Conservation (phyloP, 1,140 invertebrate genomes). For the Hyposmocoma kahamanoa region DNA sequence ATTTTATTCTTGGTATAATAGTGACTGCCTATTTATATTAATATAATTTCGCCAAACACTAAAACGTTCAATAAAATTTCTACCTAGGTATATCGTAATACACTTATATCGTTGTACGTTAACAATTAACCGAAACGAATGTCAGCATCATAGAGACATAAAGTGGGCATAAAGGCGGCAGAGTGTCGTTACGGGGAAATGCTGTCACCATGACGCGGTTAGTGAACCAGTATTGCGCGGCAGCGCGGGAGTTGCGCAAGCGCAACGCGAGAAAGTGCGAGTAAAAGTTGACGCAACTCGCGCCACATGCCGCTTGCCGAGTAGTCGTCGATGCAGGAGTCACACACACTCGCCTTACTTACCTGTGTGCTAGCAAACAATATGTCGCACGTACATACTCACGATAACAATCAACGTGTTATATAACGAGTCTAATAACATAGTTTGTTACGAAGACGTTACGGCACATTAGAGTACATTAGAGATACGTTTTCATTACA, state of each 20-base stretch:
- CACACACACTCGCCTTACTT: constrained; percentile 8
- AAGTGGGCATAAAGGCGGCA: too few relatives aligned
- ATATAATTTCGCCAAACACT: too few relatives aligned
- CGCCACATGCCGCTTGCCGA: constrained; percentile 42
- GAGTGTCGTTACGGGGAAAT: too few relatives aligned
- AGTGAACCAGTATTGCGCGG: constrained; percentile 60
- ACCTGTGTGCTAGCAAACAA: constrained; percentile 26
- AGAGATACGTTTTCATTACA: constrained; percentile 14
- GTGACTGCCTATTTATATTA: too few relatives aligned
- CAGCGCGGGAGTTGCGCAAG: constrained; percentile 53
- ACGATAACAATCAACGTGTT: constrained; percentile 52
- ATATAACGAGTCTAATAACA: constrained; percentile 44
- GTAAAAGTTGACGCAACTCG: constrained; percentile 71
- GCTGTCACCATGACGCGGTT: constrained; percentile 41
- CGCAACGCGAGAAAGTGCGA: constrained; percentile 65
- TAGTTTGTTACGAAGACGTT: constrained; percentile 20
- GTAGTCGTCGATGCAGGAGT: too few relatives aligned
- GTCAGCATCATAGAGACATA: too few relatives aligned
- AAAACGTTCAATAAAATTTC: too few relatives aligned
- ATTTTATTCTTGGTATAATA: too few relatives aligned
- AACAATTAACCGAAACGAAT: too few relatives aligned
- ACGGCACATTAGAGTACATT: constrained; percentile 10
- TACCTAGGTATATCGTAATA: too few relatives aligned
- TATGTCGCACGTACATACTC: too few relatives aligned
- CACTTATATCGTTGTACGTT: too few relatives aligned